A percentile compares a stretch with the other conserved stretches of the same genome.
phyloP scores from a whole-genome alignment of 2,888 invertebrate genomes.

The Lasioglossum zephyrum region DNA sequence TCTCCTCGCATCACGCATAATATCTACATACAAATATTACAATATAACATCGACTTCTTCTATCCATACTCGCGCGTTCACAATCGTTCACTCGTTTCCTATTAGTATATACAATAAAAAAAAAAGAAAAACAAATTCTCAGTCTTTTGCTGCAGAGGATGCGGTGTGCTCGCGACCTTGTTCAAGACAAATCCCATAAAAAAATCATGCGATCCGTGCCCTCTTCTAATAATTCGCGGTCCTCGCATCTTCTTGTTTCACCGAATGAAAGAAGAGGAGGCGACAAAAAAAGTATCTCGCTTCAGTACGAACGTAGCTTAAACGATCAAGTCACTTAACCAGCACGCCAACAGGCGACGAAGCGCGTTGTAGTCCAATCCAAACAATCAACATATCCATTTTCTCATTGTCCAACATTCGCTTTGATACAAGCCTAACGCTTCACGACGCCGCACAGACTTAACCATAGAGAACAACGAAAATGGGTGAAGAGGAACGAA shows the following conservation, averaged over 20 bases:
- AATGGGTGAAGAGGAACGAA: not conserved
- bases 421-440: not conserved
- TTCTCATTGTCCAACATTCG: not conserved
- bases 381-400: not conserved
- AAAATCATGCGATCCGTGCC: not conserved
- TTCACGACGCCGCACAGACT: not conserved
- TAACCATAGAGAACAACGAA: not conserved
- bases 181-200: conserved; percentile 11
- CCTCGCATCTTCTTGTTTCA: not conserved
- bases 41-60: not conserved
- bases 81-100: not conserved
- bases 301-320: not conserved
- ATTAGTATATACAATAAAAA: not conserved
- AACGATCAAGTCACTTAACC: not conserved
- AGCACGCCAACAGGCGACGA: not conserved
- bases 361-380: not conserved
- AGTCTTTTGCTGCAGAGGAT: conserved; percentile 82
- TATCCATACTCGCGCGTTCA: not conserved
- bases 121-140: conserved; percentile 74
- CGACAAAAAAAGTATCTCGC: not conserved
- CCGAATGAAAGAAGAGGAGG: not conserved
- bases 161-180: conserved; percentile 42
- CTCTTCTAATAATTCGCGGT: not conserved
- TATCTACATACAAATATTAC: conserved; percentile 73
- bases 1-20: conserved; percentile 1